Percentiles rank a stretch among this genome's conserved stretches.
These are phyloP conservation scores for Pocota personata DNA, from an alignment of 2,888 invertebrate genomes.

Conservation along the genomic window DNA sequence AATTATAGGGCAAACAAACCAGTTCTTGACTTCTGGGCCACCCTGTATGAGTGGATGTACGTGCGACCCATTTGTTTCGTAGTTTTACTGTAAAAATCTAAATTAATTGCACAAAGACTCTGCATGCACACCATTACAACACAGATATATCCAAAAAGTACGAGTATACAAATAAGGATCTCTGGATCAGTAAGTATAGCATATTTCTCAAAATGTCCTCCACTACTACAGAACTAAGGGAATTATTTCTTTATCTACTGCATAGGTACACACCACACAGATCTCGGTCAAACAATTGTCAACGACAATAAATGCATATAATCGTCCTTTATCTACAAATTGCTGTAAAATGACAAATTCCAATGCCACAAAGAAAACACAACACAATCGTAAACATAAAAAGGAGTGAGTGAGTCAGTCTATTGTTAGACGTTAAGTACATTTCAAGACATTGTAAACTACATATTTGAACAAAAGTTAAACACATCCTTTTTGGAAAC, in stretches of 20 bases:
- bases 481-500: constrained; percentile 8
- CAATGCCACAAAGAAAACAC: constrained; percentile 33
- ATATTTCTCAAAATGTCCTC: background rate
- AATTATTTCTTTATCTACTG: constrained; percentile 9
- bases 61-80: too few relatives aligned
- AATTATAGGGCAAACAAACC: too few relatives aligned
- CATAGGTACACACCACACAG: background rate
- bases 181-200: background rate
- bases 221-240: background rate
- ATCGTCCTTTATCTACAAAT: constrained; percentile 55
- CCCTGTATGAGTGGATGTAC: too few relatives aligned
- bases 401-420: constrained; percentile 37
- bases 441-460: constrained; percentile 59
- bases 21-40: too few relatives aligned
- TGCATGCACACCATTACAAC: too few relatives aligned
- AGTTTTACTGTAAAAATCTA: too few relatives aligned
- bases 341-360: constrained; percentile 65
- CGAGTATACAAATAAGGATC: too few relatives aligned
- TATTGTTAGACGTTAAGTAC: constrained; percentile 53
- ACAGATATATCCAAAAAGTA: too few relatives aligned
- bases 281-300: constrained; percentile 22
- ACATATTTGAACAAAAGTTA: background rate
- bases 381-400: constrained; percentile 40
- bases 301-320: constrained; percentile 46
- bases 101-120: too few relatives aligned